A percentile compares a stretch with the other conserved stretches of the same genome.
phyloP scores from a whole-genome alignment of 2,113 vertebrate genomes.

The Bos indicus region DNA sequence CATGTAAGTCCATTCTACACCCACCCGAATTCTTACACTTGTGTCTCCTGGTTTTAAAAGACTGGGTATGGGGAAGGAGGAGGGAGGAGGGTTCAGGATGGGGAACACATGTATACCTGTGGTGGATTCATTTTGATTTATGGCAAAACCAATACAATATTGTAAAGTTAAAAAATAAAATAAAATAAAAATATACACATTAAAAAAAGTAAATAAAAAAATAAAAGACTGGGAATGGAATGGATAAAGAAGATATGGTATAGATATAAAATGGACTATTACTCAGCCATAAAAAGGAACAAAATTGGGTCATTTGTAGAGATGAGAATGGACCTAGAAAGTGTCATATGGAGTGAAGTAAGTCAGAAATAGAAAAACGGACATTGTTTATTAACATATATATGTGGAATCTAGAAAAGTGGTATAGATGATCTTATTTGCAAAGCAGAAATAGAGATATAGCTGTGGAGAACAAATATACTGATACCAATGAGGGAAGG shows the following conservation, averaged over 20 bases:
- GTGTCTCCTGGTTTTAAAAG: neutral
- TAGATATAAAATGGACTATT: neutral
- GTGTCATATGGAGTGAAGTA: neutral
- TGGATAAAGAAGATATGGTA: neutral
- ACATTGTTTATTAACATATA: neutral
- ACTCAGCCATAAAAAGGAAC: neutral
- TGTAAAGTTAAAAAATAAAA: too few species aligned
- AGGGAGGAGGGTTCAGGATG: too few species aligned
- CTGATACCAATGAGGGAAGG: neutral
- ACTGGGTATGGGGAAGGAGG: neutral
- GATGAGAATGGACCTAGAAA: neutral
- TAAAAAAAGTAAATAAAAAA: too few species aligned
- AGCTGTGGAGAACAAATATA: neutral
- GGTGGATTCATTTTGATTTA: too few species aligned
- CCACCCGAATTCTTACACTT: neutral
- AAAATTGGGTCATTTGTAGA: neutral
- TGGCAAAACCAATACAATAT: too few species aligned
- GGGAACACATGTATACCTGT: too few species aligned
- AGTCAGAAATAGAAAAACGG: neutral
- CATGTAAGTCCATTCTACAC: neutral
- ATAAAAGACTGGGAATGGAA: neutral
- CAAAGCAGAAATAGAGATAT: neutral
- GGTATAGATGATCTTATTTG: neutral
- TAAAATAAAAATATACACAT: too few species aligned
- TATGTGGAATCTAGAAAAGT: neutral